A percentile compares a stretch with the other conserved stretches of the same genome.
These are phyloP conservation scores for Rhinolophus ferrumequinum DNA, from an alignment of 2,113 vertebrate genomes.

Conservation along the genomic window DNA sequence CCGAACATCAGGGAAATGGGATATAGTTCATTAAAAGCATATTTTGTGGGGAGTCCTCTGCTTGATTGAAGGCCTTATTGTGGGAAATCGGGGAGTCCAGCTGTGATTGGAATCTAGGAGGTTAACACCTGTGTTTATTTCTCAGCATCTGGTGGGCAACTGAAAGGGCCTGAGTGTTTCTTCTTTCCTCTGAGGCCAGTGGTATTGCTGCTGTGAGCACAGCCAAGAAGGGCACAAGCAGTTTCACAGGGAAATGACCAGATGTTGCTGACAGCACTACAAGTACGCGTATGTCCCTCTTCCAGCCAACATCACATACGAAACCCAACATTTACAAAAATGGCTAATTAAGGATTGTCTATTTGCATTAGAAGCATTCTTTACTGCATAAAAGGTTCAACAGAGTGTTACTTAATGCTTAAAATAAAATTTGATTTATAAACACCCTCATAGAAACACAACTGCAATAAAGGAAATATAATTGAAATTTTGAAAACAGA, in stretches of 20 bases:
- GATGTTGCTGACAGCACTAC: not conserved
- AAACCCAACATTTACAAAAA: slow-evolving; percentile 41
- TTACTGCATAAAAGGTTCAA: slow-evolving; percentile 26
- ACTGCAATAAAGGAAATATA: not conserved
- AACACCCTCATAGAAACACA: slow-evolving; percentile 46
- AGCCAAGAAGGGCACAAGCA: not conserved
- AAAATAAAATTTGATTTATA: slow-evolving; percentile 65
- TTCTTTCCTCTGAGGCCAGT: not conserved
- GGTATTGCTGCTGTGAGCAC: not conserved
- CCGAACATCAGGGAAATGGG: not conserved
- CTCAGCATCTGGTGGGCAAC: not conserved
- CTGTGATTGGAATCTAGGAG: not conserved
- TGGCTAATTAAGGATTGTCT: not conserved
- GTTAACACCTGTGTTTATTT: not conserved
- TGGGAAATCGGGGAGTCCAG: not conserved
- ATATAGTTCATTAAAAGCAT: not conserved
- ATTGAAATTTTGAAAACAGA: slow-evolving; percentile 53
- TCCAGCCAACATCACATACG: not conserved
- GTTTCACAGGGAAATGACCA: not conserved
- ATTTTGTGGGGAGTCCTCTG: not conserved
- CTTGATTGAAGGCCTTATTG: not conserved
- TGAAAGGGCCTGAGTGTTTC: not conserved
- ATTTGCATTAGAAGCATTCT: slow-evolving; percentile 40
- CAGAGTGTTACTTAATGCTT: slow-evolving; percentile 48
- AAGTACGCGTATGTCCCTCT: not conserved